Conservation (phyloP, 2,113 vertebrate genomes). For the Amazona guildingii region DNA sequence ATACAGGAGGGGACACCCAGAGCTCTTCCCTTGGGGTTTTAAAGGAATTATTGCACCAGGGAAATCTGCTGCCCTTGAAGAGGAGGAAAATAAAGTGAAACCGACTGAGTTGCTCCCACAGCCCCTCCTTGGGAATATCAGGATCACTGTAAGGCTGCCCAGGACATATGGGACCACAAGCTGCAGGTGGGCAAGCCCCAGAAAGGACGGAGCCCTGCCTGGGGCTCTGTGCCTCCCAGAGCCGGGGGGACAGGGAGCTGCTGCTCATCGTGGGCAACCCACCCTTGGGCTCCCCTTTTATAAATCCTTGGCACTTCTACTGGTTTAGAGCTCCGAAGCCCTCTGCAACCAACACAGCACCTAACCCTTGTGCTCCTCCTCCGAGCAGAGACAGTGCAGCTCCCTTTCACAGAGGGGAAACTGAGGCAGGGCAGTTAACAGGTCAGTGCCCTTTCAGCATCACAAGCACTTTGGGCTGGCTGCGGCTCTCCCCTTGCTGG, state of each 20-base stretch:
- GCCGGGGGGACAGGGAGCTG: background rate
- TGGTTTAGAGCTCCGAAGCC: background rate
- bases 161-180: background rate
- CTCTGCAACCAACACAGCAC: background rate
- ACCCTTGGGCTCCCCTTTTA: background rate
- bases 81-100: background rate
- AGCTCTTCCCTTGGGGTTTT: background rate
- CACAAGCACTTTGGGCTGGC: background rate
- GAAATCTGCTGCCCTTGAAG: conserved; percentile 7
- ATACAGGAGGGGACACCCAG: background rate
- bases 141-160: conserved; percentile 1
- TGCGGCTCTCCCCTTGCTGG: background rate
- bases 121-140: background rate
- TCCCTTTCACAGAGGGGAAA: background rate
- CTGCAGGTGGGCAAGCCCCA: background rate
- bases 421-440: background rate
- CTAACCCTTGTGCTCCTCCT: background rate
- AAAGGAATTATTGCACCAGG: conserved; percentile 56
- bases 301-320: background rate
- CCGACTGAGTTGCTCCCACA: background rate
- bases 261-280: background rate
- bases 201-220: background rate
- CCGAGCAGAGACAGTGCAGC: background rate
- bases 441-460: background rate
- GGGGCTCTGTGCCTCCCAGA: background rate